A percentile compares a stretch with the other conserved stretches of the same genome.
phyloP scores from a whole-genome alignment of 2,113 vertebrate genomes.

The Merops nubicus region DNA sequence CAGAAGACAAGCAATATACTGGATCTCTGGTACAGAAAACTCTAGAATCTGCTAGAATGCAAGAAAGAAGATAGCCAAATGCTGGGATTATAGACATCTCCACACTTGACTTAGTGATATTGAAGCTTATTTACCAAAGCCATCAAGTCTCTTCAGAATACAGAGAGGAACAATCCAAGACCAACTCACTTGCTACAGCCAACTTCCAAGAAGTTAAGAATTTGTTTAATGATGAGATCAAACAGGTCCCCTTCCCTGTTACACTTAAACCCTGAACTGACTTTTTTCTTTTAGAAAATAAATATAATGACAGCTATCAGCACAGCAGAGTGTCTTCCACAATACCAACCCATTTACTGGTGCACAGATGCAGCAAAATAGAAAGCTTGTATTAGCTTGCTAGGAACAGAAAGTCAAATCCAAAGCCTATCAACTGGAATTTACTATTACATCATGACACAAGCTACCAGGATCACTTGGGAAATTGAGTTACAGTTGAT shows the following conservation, averaged over 20 bases:
- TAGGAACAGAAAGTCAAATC: background rate
- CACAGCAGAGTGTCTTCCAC: background rate
- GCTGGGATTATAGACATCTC: background rate
- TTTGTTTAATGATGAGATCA: background rate
- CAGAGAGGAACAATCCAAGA: background rate
- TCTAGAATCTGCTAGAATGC: background rate
- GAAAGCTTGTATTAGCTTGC: background rate
- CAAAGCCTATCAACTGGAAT: background rate
- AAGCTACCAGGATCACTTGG: background rate
- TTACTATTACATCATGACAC: background rate
- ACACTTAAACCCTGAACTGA: background rate
- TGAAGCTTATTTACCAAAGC: background rate
- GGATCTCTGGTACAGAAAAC: background rate
- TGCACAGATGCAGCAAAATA: background rate
- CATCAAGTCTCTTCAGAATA: background rate
- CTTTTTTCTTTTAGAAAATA: background rate
- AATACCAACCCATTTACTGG: background rate
- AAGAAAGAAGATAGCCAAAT: background rate
- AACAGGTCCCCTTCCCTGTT: background rate
- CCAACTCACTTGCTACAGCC: background rate
- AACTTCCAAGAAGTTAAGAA: background rate
- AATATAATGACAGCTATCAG: background rate
- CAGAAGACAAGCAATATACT: background rate
- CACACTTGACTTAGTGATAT: background rate
- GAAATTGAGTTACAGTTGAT: background rate